These are phyloP conservation scores for Phrynocephalus forsythii DNA, from an alignment of 2,797 vertebrate genomes.

Conservation along the genomic window DNA sequence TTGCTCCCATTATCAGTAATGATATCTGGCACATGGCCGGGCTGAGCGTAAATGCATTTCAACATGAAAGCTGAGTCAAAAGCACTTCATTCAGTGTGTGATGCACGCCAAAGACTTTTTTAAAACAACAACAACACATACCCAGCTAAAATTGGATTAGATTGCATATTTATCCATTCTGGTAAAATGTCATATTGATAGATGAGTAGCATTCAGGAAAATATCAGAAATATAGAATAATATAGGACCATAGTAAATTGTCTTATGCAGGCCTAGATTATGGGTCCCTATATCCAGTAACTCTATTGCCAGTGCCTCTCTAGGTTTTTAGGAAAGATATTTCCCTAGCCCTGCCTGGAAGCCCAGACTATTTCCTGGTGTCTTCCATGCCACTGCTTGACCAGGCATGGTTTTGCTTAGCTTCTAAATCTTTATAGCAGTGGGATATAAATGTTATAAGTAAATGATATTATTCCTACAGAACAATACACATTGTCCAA, in stretches of 20 bases:
- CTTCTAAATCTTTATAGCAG: too few species aligned
- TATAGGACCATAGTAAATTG: neutral
- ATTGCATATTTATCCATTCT: neutral
- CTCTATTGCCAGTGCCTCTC: too few species aligned
- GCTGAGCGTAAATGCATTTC: constrained; percentile 15
- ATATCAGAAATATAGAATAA: too few species aligned
- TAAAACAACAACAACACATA: too few species aligned
- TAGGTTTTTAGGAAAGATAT: too few species aligned
- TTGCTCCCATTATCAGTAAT: constrained; percentile 48
- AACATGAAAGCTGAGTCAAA: constrained; percentile 14
- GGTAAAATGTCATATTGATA: neutral
- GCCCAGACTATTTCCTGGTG: neutral
- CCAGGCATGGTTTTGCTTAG: too few species aligned
- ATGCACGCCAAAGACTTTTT: neutral
- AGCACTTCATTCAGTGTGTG: rapidly evolving
- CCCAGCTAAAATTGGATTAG: neutral
- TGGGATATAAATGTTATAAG: too few species aligned
- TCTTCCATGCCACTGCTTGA: too few species aligned
- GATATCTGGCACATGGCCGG: constrained; percentile 47
- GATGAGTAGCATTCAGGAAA: neutral
- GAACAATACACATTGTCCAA: neutral
- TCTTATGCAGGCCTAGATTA: too few species aligned
- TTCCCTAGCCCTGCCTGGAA: too few species aligned
- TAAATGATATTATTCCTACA: neutral
- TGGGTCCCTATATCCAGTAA: too few species aligned